A percentile compares a stretch with the other conserved stretches of the same genome.
Evolutionary conservation across 2,113 vertebrate species (phyloP).

Genomic region (Mus pahari): DNA sequence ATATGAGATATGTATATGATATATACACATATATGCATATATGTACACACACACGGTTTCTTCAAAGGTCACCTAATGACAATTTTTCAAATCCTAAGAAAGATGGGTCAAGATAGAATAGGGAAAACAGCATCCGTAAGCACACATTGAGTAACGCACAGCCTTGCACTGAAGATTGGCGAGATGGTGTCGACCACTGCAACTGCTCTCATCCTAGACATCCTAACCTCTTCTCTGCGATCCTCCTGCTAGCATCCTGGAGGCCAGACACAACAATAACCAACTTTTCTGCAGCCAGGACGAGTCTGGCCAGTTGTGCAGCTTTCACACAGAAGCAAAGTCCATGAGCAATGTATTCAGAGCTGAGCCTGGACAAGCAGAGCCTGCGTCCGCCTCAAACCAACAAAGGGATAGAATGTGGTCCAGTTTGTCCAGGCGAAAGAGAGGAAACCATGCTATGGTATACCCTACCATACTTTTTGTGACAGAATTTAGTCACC

Average conservation of each 20-base stretch:
- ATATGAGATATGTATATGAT: not conserved
- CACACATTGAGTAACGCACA: accelerated
- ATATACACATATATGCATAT: not conserved
- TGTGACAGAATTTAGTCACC: not conserved
- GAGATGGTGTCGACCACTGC: accelerated
- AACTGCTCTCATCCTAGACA: too few species aligned
- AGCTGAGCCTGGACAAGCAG: not conserved
- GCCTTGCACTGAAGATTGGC: not conserved
- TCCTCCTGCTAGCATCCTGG: too few species aligned
- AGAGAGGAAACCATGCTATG: accelerated
- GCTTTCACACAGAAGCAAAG: not conserved
- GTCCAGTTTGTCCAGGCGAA: not conserved
- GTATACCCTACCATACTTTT: not conserved
- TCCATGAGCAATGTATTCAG: accelerated
- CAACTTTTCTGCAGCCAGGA: not conserved
- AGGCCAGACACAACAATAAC: not conserved
- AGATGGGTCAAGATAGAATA: too few species aligned
- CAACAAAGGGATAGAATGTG: not conserved
- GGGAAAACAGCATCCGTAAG: not conserved
- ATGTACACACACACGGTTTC: not conserved
- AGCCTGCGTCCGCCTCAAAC: too few species aligned
- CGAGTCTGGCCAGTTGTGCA: not conserved
- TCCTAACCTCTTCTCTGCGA: not conserved
- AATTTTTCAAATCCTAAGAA: not conserved
- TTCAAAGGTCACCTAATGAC: not conserved